Evolutionary conservation across 2,888 invertebrate genomes (phyloP).

Genomic region (Diarsia brunnea): DNA sequence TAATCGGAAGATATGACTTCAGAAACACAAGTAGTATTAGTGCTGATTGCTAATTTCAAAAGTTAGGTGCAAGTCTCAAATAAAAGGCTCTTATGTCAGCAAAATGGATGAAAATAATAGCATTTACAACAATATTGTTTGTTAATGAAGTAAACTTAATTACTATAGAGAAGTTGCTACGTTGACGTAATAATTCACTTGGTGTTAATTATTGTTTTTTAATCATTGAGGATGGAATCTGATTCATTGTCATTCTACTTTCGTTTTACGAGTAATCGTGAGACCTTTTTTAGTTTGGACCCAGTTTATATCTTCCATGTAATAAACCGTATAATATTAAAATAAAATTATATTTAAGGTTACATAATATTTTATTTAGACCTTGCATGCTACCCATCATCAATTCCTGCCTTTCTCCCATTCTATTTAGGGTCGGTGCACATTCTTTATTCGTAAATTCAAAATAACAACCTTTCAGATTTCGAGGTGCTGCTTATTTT

Average conservation of each 20-base stretch:
- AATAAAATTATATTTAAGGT: slow-evolving; percentile 87
- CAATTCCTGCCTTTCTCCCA: no score
- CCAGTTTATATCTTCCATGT: slow-evolving; percentile 82
- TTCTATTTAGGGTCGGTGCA: no score
- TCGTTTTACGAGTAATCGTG: slow-evolving; percentile 78
- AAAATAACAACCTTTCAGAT: no score
- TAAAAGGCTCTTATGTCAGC: slow-evolving; percentile 70
- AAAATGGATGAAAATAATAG: slow-evolving; percentile 58
- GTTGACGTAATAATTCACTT: slow-evolving; percentile 69
- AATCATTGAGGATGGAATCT: slow-evolving; percentile 85
- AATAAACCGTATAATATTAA: slow-evolving; percentile 80
- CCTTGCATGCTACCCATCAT: background rate
- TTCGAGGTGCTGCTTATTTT: no score
- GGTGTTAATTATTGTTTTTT: slow-evolving; percentile 70
- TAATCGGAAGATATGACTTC: slow-evolving; percentile 34
- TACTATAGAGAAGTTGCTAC: slow-evolving; percentile 57
- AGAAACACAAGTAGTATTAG: slow-evolving; percentile 21
- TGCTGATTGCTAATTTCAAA: slow-evolving; percentile 54
- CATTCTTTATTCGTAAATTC: no score
- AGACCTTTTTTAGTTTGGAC: slow-evolving; percentile 81
- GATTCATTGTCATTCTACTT: slow-evolving; percentile 76
- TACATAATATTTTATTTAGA: slow-evolving; percentile 73
- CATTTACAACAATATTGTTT: slow-evolving; percentile 71
- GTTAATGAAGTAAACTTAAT: slow-evolving; percentile 63
- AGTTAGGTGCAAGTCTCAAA: slow-evolving; percentile 86